Base-by-base conservation (phyloP, 2,113 vertebrate genomes). In the Neomonachus schauinslandi region DNA sequence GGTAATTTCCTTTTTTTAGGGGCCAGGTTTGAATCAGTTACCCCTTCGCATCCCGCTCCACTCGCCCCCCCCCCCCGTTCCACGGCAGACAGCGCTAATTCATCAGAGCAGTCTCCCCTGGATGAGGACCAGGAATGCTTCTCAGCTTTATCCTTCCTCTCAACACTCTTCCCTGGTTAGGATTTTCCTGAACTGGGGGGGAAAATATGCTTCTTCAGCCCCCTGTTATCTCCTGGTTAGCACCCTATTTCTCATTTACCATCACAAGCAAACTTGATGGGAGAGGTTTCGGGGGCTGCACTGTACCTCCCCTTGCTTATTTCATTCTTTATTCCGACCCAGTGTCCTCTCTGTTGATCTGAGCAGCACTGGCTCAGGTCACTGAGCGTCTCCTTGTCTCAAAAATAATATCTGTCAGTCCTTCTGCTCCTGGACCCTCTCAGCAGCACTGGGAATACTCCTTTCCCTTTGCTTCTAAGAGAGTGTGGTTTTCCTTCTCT, bases 11-110 rank as follows among this genome's bases (percentile, higher is more conserved):
- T 79, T 21, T 79, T 42, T 21, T 53, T 33, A 82, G 57, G 22
- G 33, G 26, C 13, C 19, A 18, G 19, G 24, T 94, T 59, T 49
- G 46, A 31, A 26, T 74, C 19, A 21, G 2, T 59, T 39, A 36
- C 1, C 14, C 10, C 26, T 3, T 9, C 36, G 7, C 39, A 4
- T 24, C 31, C 24, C 2, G 1, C 5, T 82, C 39, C 15, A 10
- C 15, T 4, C 1, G 2, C 7, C 12, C 33, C 33, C 46, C 24
- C 4, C 13, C n/a, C 1, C 0, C 4, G 12, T 36, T 36, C 31
- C 51, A 2, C 6, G 13, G 28, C 77, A 46, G 8, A 13, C 4
- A 42, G 28, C n/a, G 24, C 26, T 26, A 10, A 61, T 26, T 15
- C 14, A 28, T 13, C 21, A 18, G 1, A n/a, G 3, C 7, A 49